Percentiles rank a stretch among this genome's conserved stretches.
Evolutionary conservation across 2,797 vertebrate genomes (phyloP).

Genomic region (Malurus splendens): DNA sequence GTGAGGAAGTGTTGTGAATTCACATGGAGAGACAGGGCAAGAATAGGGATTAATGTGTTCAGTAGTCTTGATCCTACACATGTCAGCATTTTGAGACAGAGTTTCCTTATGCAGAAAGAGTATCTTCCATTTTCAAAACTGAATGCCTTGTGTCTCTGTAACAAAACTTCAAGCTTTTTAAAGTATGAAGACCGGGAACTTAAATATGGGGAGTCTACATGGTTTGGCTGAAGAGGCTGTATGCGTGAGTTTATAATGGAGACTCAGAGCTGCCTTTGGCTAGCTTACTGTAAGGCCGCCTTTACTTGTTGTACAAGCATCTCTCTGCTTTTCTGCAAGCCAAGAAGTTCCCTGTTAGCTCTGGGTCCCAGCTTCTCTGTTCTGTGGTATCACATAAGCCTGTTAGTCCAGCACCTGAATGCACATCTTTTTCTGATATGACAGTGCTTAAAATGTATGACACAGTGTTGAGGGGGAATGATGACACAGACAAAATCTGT

Average conservation of each 20-base stretch:
- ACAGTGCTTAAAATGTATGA: background rate
- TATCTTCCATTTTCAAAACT: background rate
- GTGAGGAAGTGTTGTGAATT: background rate
- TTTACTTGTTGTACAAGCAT: background rate
- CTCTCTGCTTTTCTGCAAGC: background rate
- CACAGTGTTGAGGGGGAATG: background rate
- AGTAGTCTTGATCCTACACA: rapidly evolving
- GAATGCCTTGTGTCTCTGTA: background rate
- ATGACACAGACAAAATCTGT: background rate
- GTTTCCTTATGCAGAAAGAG: background rate
- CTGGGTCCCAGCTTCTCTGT: background rate
- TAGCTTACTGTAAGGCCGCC: background rate
- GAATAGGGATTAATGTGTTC: background rate
- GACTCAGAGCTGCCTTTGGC: background rate
- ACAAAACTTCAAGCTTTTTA: background rate
- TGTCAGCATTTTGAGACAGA: background rate
- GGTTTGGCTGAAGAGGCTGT: background rate
- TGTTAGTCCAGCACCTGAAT: background rate
- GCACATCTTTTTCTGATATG: background rate
- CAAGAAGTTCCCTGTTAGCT: background rate
- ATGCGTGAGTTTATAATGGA: background rate
- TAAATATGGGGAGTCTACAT: background rate
- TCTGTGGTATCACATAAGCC: background rate
- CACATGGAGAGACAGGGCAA: background rate
- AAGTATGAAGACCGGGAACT: background rate